Evolutionary conservation across 2,113 vertebrate species (phyloP), one percentile per base, ranked within the genome.

Genomic region (Ahaetulla prasina): DNA sequence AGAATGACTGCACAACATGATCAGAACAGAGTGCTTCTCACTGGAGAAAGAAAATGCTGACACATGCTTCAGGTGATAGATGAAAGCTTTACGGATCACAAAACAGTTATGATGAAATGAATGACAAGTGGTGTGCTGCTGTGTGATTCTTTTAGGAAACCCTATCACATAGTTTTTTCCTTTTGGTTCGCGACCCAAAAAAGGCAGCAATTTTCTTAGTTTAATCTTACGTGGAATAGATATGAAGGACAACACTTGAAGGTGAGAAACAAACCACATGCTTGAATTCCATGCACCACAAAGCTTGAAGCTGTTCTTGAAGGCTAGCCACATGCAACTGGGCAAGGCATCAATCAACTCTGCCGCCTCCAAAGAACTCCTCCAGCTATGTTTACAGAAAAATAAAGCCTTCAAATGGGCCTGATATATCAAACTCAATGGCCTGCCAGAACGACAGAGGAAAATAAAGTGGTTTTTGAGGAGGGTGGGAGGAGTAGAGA

Each of bases 361-460:
- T 4, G 45, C 20, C 0, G 27, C 89, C 91, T 4, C 57, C 57
- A 89, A 95, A 95, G 47, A 90, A 22, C 92, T 89, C 60, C 90
- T 68, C 43, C 4, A 90, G 60, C 80, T 93, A 97, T 85, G 45
- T 89, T 95, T 93, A 94, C 39, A 90, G 54, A 94, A 89, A 93
- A 96, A 95, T 95, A 95, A 96, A 97, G 93, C 87, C 53, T 30
- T 88, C 45, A 86, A 88, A 95, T 92, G 35, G 93, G n/a, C 12
- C 54, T 45, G 2, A 85, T 86, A 54, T n/a, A 95, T 95, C 93
- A 95, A 94, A 91, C 74, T 47, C 35, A 23, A 91, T 68, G 90
- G 60, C 85, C 74, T 95, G 68, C 20, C n/a, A 95, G n/a, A 57
- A 92, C 3, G 25, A 39, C 89, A 85, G 68, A 90, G 60, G 93